Percentiles rank a stretch among this genome's conserved stretches.
Conservation (phyloP, 2,888 invertebrate species). For the Nesidiocoris tenuis region DNA sequence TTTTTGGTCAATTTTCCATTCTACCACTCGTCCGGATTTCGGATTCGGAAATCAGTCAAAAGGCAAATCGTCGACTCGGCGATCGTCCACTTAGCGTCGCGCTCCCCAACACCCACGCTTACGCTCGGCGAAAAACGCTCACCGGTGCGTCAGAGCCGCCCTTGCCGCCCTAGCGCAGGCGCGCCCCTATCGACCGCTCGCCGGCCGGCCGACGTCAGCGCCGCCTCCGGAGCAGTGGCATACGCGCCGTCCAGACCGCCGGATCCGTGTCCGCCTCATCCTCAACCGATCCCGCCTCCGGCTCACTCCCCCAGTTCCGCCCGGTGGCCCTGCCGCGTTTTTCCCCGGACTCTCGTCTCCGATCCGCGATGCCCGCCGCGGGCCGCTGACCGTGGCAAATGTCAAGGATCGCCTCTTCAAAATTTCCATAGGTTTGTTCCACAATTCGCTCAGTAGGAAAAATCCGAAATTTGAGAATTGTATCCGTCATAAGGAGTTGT, state of each 20-base stretch:
- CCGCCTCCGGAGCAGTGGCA: slow-evolving; percentile 16
- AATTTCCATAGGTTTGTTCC: slow-evolving; percentile 57
- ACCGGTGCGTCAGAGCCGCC: background rate
- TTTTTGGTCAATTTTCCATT: too few species aligned
- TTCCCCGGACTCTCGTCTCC: too few species aligned
- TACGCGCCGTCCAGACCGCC: slow-evolving; percentile 11
- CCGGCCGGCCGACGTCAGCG: background rate
- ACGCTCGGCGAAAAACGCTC: background rate
- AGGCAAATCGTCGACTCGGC: too few species aligned
- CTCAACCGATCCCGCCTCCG: background rate
- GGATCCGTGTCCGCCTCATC: background rate
- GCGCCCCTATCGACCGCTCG: slow-evolving; percentile 24
- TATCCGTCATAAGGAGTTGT: too few species aligned
- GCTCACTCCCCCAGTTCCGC: background rate
- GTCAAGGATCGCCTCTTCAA: slow-evolving; percentile 56
- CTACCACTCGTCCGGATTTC: too few species aligned
- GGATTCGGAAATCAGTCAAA: too few species aligned
- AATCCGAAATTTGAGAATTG: background rate
- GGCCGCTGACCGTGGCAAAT: slow-evolving; percentile 40
- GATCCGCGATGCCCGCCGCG: slow-evolving; percentile 32
- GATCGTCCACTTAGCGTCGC: too few species aligned
- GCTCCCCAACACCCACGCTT: too few species aligned
- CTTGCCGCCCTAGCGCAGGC: slow-evolving; percentile 4
- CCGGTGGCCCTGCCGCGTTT: too few species aligned
- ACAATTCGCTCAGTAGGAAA: too few species aligned